Conservation (phyloP, 2,888 invertebrate species). For the Drosophila neoperkinsi region DNA sequence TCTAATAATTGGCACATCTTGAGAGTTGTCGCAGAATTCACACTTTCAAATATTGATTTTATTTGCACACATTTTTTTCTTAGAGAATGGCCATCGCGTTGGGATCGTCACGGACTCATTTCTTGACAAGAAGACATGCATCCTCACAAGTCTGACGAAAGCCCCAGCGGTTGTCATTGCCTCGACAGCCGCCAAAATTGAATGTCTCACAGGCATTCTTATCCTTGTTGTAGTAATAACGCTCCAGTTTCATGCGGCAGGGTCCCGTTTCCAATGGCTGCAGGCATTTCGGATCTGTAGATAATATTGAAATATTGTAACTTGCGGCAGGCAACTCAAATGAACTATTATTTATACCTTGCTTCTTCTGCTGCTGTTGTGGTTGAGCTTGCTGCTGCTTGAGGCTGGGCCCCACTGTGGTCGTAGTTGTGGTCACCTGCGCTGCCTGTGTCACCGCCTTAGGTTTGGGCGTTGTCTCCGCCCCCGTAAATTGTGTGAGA, state of each 20-base stretch:
- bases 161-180: conserved; percentile 82
- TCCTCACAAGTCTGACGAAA: conserved; percentile 77
- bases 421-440: conserved; percentile 13
- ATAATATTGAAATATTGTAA: background rate
- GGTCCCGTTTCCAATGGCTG: conserved; percentile 80
- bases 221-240: conserved; percentile 79
- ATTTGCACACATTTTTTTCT: conserved; percentile 11
- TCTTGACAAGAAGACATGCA: conserved; percentile 63
- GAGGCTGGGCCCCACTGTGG: conserved; percentile 9
- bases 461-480: conserved; percentile 50
- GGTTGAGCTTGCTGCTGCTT: conserved; percentile 16
- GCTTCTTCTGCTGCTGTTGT: conserved; percentile 22
- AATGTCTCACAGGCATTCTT: conserved; percentile 78
- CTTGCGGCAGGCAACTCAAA: background rate
- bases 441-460: conserved; percentile 26
- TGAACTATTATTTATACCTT: conserved; percentile 35
- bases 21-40: background rate
- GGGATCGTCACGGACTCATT: conserved; percentile 16
- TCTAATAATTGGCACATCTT: background rate
- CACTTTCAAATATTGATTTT: conserved; percentile 1
- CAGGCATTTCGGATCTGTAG: conserved; percentile 77
- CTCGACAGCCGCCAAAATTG: conserved; percentile 81
- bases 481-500: conserved; percentile 43
- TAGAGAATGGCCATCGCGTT: background rate
- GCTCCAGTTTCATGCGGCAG: conserved; percentile 80